Conservation (phyloP, 1,140 invertebrate species). For the Lasioglossum baleicum region DNA sequence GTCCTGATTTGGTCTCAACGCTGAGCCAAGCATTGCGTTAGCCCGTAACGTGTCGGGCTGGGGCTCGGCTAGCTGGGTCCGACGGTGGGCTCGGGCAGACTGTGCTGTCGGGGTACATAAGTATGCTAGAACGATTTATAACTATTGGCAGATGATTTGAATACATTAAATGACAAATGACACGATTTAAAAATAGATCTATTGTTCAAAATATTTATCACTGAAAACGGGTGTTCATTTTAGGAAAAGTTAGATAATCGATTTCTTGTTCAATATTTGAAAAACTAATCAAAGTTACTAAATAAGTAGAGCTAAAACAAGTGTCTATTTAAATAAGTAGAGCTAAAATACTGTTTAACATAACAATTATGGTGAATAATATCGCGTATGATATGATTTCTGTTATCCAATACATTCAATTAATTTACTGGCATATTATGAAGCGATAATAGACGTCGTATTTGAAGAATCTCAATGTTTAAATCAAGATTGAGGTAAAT, state of each 20-base stretch:
- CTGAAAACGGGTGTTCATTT: not conserved
- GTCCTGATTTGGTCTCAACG: too few species aligned
- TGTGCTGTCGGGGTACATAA: too few species aligned
- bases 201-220: not conserved
- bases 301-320: not conserved
- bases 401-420: not conserved
- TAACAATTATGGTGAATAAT: not conserved
- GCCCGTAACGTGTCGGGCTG: too few species aligned
- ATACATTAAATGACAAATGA: not conserved
- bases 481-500: not conserved
- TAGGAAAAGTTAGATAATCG: constrained; percentile 13
- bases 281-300: constrained; percentile 3
- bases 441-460: not conserved
- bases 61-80: too few species aligned
- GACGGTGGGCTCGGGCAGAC: too few species aligned
- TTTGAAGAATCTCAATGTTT: not conserved
- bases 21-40: too few species aligned
- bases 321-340: not conserved
- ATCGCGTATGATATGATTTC: not conserved
- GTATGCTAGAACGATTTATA: not conserved
- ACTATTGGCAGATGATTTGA: not conserved
- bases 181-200: not conserved
- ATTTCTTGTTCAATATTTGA: constrained; percentile 15
- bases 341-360: not conserved
- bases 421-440: not conserved